A percentile compares a stretch with the other conserved stretches of the same genome.
These are phyloP conservation scores for Ectemnius continuus DNA, from an alignment of 2,888 invertebrate genomes.

Conservation along the genomic window DNA sequence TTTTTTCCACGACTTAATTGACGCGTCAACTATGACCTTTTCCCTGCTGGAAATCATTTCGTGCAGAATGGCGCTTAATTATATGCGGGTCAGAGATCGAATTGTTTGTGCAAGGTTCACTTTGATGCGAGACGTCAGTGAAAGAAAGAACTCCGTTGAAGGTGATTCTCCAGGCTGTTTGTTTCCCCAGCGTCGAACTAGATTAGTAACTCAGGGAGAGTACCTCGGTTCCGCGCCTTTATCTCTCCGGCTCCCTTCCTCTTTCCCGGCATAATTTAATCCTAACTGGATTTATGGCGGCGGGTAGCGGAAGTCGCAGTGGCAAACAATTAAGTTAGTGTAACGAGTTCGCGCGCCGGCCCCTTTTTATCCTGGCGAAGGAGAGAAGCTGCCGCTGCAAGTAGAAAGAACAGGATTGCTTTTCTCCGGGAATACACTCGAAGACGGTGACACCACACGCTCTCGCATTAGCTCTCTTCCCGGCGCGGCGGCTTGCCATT, in stretches of 20 bases:
- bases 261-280: neutral
- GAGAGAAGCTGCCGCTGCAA: neutral
- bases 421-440: neutral
- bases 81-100: too few species aligned
- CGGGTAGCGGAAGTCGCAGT: neutral
- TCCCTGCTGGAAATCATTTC: neutral
- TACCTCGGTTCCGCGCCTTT: too few species aligned
- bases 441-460: neutral
- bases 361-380: neutral
- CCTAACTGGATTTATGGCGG: slow-evolving; percentile 9
- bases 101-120: too few species aligned
- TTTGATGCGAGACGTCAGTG: too few species aligned
- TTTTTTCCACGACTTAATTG: slow-evolving; percentile 31
- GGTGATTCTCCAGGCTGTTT: too few species aligned
- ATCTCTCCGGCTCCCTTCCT: too few species aligned
- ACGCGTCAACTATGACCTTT: slow-evolving; percentile 38
- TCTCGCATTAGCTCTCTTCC: neutral
- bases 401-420: too few species aligned
- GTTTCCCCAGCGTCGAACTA: too few species aligned
- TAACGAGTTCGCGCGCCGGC: slow-evolving; percentile 1
- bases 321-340: slow-evolving; percentile 1
- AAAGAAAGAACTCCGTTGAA: too few species aligned
- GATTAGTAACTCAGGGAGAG: too few species aligned
- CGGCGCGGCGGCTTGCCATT: neutral
- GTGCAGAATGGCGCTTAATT: too few species aligned